These are phyloP conservation scores for Archaeoteleia sp. DNA, from an alignment of 2,888 invertebrate genomes.

Conservation along the genomic window DNA sequence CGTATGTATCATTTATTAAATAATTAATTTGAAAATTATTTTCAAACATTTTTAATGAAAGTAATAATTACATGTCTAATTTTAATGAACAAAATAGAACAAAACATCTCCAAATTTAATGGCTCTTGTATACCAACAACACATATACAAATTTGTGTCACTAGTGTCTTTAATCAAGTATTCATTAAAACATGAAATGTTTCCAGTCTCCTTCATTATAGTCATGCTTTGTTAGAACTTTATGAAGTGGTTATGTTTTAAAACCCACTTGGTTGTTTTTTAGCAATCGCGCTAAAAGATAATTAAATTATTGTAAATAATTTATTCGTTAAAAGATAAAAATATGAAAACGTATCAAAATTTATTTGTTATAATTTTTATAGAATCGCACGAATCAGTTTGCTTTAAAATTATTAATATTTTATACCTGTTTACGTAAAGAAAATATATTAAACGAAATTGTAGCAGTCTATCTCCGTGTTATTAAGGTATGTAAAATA, in stretches of 20 bases:
- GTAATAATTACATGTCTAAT: too few relatives aligned
- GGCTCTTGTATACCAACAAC: constrained; percentile 42
- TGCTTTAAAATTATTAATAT: too few relatives aligned
- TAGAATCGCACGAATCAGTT: too few relatives aligned
- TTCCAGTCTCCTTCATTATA: constrained; percentile 31
- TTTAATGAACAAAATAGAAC: constrained; percentile 38
- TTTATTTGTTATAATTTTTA: too few relatives aligned
- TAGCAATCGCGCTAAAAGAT: neutral
- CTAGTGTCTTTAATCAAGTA: constrained; percentile 47
- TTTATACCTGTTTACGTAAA: too few relatives aligned
- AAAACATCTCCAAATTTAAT: constrained; percentile 43
- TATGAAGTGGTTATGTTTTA: constrained; percentile 39
- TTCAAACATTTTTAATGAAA: constrained; percentile 36
- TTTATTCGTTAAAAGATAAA: neutral
- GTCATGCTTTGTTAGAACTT: constrained; percentile 26
- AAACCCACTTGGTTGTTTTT: constrained; percentile 34
- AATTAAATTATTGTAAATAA: neutral
- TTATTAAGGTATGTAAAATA: constrained; percentile 3
- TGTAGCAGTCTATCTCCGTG: too few relatives aligned
- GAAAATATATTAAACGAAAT: too few relatives aligned
- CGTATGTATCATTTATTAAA: too few relatives aligned
- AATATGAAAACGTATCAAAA: too few relatives aligned
- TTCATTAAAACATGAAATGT: constrained; percentile 49
- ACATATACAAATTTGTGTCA: constrained; percentile 45
- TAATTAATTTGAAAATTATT: too few relatives aligned